A percentile compares a stretch with the other conserved stretches of the same genome.
These are phyloP conservation scores for Stylophora pistillata DNA, from an alignment of 64 coral and sea anemone species.

Conservation along the genomic window DNA sequence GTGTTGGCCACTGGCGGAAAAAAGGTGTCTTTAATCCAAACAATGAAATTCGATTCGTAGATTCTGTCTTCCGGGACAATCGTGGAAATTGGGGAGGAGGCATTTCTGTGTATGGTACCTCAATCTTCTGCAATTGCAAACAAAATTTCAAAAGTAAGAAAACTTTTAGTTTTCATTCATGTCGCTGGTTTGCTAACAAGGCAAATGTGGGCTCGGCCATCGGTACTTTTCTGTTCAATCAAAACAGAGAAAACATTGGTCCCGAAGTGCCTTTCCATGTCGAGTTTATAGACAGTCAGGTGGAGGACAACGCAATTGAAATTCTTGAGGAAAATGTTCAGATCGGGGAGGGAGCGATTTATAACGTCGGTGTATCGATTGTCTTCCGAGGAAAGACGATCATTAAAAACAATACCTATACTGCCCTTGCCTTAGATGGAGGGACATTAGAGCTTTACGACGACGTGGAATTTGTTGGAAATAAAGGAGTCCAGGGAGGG, in stretches of 20 bases:
- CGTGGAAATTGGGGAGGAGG: slow-evolving; percentile 68
- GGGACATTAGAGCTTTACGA: slow-evolving; percentile 42
- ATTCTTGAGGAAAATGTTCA: not conserved
- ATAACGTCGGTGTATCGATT: slow-evolving; percentile 62
- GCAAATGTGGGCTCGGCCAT: slow-evolving; percentile 63
- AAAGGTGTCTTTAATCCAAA: not conserved
- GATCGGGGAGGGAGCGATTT: slow-evolving; percentile 68
- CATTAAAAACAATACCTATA: slow-evolving; percentile 64
- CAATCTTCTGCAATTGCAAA: slow-evolving; percentile 9
- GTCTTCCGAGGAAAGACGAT: slow-evolving; percentile 45
- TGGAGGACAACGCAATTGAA: slow-evolving; percentile 36
- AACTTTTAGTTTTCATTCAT: slow-evolving; percentile 43
- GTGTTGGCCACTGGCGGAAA: slow-evolving; percentile 2
- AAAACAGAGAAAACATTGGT: slow-evolving; percentile 50
- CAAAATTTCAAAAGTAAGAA: not conserved
- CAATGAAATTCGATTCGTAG: slow-evolving; percentile 22
- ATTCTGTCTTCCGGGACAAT: slow-evolving; percentile 47
- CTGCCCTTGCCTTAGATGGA: slow-evolving; percentile 63
- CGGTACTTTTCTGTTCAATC: slow-evolving; percentile 42
- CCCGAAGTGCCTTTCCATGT: slow-evolving; percentile 37
- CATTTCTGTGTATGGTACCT: slow-evolving; percentile 44
- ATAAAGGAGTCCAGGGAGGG: slow-evolving; percentile 59
- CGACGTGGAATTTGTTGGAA: slow-evolving; percentile 50
- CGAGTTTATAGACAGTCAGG: slow-evolving; percentile 21
- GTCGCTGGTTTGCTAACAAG: slow-evolving; percentile 56